Base-by-base conservation (phyloP, 2,113 vertebrate genomes). In the Ophiodon elongatus region DNA sequence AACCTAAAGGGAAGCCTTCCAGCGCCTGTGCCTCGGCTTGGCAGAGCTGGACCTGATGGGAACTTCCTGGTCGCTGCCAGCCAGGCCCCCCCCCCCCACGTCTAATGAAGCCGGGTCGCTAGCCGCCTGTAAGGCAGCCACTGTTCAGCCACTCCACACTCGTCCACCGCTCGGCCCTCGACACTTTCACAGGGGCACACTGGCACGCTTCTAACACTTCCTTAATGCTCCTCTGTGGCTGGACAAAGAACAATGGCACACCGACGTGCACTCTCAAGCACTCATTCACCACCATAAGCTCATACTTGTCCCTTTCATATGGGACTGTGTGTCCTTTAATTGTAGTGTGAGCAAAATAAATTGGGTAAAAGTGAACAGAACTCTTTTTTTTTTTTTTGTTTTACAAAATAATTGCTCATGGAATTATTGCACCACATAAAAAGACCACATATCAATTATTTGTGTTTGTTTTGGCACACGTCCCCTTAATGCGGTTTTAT, bases 181-280 rank as follows among this genome's bases (percentile, higher is more conserved):
- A 79, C 92, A 92, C 93, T 93, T 89, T 91, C 88, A 89, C 89
- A 85, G 89, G 89, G 92, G 85, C 91, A 85, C 89, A 84, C 92
- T 93, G 93, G 92, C 94, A 94, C 94, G 70, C 93, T 93, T 89
- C 91, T 85, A 88, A 90, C 91, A 93, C 93, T 94, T 94, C 94
- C 94, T 93, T 93, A 93, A 93, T 92, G 88, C 92, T 91, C 92
- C 90, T 54, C 89, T 91, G 91, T 91, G 92, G 89, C 90, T 43
- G 85, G 69, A 94, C 94, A 93, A 94, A 94, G 91, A 93, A 94
- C 93, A 94, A 94, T 94, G 86, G 86, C 89, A 17, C 88, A 85
- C 79, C 67, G 62, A 73, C 91, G 66, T 25, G 73, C 80, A 83
- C 82, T 80, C 87, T 82, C 43, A 63, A 81, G 83, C 85, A 47